Base-by-base conservation (phyloP, 2,888 invertebrate genomes). In the Isoperla grammatica region DNA sequence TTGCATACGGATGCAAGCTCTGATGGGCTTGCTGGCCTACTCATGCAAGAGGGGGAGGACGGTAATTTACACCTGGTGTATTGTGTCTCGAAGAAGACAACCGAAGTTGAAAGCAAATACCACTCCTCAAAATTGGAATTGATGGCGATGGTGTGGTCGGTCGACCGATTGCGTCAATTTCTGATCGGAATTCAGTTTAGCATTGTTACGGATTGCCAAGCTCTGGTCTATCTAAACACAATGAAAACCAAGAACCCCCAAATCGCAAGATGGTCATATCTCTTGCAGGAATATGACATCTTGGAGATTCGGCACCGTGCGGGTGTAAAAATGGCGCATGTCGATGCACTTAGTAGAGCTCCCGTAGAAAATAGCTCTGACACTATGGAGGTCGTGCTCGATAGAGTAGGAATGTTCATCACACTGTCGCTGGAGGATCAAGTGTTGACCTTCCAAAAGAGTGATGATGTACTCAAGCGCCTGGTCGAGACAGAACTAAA, bases 21-120 rank as follows among this genome's bases (percentile, higher is more conserved):
- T 6, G 56, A 35, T 9, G 70, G 69, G 1, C 12, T 42, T 4
- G 42, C 42, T 3, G 42, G 42, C 4, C n/a, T 42, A 12, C 15
- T 42, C 3, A 13, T 42, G 15, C 42, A 42, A 42, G 42, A 42
- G 15, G 42, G 42, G 3, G 15, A 42, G 3, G 42, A 42, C 12
- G 42, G 42, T 4, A 4, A 42, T 4, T 42, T 42, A 42, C 42
- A 42, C 12, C 15, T 42, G 5, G 42, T 42, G 12, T 42, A 42
- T 12, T 42, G 42, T 12, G 42, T 42, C 5, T 42, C 42, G 12
- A 42, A 42, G 42, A 42, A 42, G 15, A 42, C 42, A 15, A 42
- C 42, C 12, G 13, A n/a, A 13, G 42, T 13, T 3, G 42, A 42
- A 12, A 42, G 42, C 5, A n/a, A 5, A 15, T 42, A 42, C 42